Conservation (phyloP, 1,140 invertebrate species). For the Tribolium castaneum region DNA sequence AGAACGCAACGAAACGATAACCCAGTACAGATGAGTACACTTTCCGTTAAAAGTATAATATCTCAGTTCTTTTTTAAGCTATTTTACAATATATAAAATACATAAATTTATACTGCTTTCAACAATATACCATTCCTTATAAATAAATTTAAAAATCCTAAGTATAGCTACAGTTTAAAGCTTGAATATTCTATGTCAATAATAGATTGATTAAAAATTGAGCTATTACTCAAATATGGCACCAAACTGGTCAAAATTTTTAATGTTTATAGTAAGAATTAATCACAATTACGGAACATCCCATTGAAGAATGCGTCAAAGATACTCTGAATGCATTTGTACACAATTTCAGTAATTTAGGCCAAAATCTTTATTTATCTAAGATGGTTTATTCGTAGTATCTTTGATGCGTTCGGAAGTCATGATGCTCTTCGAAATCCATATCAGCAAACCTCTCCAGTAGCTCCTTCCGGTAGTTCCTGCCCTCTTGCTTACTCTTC, state of each 20-base stretch:
- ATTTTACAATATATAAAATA: conserved; percentile 57
- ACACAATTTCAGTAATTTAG: conserved; percentile 38
- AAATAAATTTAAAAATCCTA: conserved; percentile 59
- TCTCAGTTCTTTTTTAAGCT: conserved; percentile 55
- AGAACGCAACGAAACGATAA: conserved; percentile 39
- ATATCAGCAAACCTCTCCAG: conserved; percentile 62
- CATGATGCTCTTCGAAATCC: conserved; percentile 62
- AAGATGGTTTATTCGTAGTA: conserved; percentile 58
- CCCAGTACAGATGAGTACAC: conserved; percentile 52
- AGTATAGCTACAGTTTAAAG: conserved; percentile 59
- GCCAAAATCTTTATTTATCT: conserved; percentile 30
- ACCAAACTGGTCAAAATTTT: conserved; percentile 63
- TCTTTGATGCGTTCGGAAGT: conserved; percentile 58
- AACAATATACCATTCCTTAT: conserved; percentile 56
- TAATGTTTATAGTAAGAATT: conserved; percentile 42
- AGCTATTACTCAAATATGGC: conserved; percentile 65
- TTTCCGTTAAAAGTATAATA: conserved; percentile 55
- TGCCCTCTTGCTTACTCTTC: conserved; percentile 58
- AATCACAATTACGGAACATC: conserved; percentile 63
- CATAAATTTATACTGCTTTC: conserved; percentile 56
- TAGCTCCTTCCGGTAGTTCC: conserved; percentile 61
- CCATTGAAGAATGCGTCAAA: conserved; percentile 60
- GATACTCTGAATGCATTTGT: conserved; percentile 46
- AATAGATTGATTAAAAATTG: conserved; percentile 63
- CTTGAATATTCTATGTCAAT: conserved; percentile 59